Base-by-base conservation (phyloP, 1,140 invertebrate species). In the Eupristina koningsbergeri region DNA sequence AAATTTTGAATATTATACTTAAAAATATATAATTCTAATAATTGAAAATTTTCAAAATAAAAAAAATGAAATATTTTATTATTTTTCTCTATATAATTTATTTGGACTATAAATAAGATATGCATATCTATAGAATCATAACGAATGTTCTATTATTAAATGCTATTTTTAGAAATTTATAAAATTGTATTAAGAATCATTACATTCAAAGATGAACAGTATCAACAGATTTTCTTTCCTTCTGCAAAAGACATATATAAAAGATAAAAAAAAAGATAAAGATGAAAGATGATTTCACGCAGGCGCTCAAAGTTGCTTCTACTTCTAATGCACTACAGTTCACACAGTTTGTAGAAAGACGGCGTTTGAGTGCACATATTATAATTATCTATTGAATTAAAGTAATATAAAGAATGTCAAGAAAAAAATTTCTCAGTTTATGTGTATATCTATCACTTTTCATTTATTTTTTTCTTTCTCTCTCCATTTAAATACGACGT, bases 291-390 rank as follows among this genome's bases (percentile, higher is more conserved):
- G 17, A 17, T 1, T 15, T n/a, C 15, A 63, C 81, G 75, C 81
- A 83, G 29, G 75, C 81, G 81, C 75, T 36, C 8, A 19, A 58
- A 26, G 0, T 22, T 45, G 5, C 8, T 15, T 8, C 8, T 7
- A 31, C 0, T 29, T 77, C 34, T 31, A n/a, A n/a, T 36, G 22
- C 69, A 84, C 50, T 53, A 50, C 87, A 86, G 84, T 86, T 86
- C 88, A 89, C 88, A 89, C 91, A 92, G 92, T 92, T 89, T 88
- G 91, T 91, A 91, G 91, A 90, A 89, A 91, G 88, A 89, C 89
- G 86, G 50, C 58, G 61, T 63, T 39, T 36, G 41, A 61, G 53
- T 22, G 34, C 41, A 17, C 34, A 74, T 8, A 45, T 45, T 39
- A 29, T 73, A 7, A 7, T 6, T n/a, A 13, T 15, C 1, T 71